A percentile compares a stretch with the other conserved stretches of the same genome.
Conservation (phyloP, 2,113 vertebrate species). For the Pipra filicauda region DNA sequence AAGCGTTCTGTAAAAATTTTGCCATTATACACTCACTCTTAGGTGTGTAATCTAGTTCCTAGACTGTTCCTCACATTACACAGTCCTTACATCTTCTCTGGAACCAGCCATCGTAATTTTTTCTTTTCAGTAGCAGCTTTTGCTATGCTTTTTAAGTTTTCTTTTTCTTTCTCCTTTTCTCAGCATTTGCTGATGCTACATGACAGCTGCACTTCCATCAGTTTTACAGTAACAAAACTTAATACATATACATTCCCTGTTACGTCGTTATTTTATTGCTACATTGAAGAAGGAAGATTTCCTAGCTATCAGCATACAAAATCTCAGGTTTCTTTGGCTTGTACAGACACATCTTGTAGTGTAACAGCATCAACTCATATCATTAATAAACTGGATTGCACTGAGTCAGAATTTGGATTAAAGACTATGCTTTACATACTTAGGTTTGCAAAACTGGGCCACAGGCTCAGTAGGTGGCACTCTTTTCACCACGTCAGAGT, state of each 20-base stretch:
- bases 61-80: not conserved
- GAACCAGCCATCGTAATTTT: not conserved
- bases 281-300: conserved; percentile 44
- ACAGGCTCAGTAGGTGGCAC: conserved; percentile 47
- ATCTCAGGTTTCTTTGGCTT: conserved; percentile 31
- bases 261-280: conserved; percentile 56
- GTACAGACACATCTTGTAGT: conserved; percentile 13
- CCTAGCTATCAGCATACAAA: conserved; percentile 36
- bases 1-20: conserved; percentile 7
- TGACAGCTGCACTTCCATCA: conserved; percentile 39
- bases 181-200: conserved; percentile 34
- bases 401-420: conserved; percentile 53
- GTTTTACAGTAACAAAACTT: conserved; percentile 46
- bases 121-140: conserved; percentile 32
- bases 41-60: too few relatives aligned
- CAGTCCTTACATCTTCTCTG: not conserved
- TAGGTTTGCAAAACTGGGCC: not conserved
- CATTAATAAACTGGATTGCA: conserved; percentile 32
- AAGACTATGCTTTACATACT: not conserved
- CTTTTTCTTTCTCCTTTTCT: conserved; percentile 8
- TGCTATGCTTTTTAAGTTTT: not conserved
- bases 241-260: conserved; percentile 17
- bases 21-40: not conserved
- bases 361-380: not conserved
- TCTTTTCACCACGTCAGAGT: not conserved